Conservation (phyloP, 2,797 vertebrate genomes). For the Cossypha dichroa region DNA sequence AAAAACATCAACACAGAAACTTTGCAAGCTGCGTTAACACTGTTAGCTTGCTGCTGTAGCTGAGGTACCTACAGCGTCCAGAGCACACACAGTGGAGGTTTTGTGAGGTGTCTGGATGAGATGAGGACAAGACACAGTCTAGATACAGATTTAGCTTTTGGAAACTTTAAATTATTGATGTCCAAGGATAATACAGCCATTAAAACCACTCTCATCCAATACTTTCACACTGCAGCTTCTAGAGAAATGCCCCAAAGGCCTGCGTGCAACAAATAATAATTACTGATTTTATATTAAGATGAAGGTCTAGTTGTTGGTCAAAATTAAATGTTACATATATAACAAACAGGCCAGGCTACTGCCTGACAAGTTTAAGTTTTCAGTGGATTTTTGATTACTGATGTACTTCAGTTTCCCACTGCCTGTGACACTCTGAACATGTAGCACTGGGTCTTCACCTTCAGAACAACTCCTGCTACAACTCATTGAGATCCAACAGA, state of each 20-base stretch:
- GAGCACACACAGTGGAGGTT: fast-evolving
- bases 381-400: not conserved
- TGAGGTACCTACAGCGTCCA: not conserved
- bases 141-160: not conserved
- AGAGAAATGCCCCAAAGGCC: not conserved
- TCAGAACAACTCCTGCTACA: not conserved
- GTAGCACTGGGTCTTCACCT: not conserved
- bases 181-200: not conserved
- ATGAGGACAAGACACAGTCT: not conserved
- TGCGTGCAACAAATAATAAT: not conserved
- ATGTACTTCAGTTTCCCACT: fast-evolving
- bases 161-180: not conserved
- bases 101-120: not conserved
- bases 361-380: not conserved
- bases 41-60: not conserved
- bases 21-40: fast-evolving
- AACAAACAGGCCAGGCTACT: not conserved
- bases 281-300: not conserved
- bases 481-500: not conserved
- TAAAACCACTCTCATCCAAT: not conserved
- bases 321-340: not conserved
- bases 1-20: fast-evolving
- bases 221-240: not conserved
- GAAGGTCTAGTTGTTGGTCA: not conserved
- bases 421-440: not conserved